These are phyloP conservation scores for Mystacides longicornis DNA, from an alignment of 2,888 invertebrate genomes.

Conservation along the genomic window DNA sequence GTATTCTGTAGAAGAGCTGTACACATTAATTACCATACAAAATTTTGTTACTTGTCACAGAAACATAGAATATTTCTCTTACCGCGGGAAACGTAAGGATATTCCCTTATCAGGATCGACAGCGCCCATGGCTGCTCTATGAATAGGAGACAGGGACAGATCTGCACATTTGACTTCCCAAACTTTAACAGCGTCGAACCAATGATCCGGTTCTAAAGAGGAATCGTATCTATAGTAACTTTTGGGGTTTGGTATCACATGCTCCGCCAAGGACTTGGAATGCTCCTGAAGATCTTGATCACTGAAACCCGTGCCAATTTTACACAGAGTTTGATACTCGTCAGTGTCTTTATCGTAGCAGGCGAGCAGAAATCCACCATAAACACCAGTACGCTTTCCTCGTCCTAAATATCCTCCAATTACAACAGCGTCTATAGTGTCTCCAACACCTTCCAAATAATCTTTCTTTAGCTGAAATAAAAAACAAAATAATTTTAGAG, in stretches of 20 bases:
- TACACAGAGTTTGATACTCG: conserved; percentile 68
- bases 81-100: conserved; percentile 87
- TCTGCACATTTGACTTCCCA: conserved; percentile 98
- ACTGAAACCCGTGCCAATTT: conserved; percentile 89
- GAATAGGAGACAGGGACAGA: conserved; percentile 90
- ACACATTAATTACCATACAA: too few relatives aligned
- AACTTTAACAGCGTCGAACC: conserved; percentile 81
- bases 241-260: conserved; percentile 67
- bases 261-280: conserved; percentile 65
- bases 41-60: too few relatives aligned
- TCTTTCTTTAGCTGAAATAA: conserved; percentile 76
- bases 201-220: conserved; percentile 73
- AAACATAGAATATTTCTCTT: conserved; percentile 1
- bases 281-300: conserved; percentile 82
- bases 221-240: conserved; percentile 74
- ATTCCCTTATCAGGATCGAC: conserved; percentile 89
- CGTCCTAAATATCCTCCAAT: conserved; percentile 91
- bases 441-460: conserved; percentile 93
- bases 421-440: conserved; percentile 92
- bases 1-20: too few relatives aligned
- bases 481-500: neutral
- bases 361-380: conserved; percentile 92
- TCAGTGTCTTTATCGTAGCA: conserved; percentile 87
- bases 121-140: conserved; percentile 80
- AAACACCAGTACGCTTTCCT: conserved; percentile 87